Conservation (phyloP, 2,888 invertebrate species). For the Eupithecia centaureata region DNA sequence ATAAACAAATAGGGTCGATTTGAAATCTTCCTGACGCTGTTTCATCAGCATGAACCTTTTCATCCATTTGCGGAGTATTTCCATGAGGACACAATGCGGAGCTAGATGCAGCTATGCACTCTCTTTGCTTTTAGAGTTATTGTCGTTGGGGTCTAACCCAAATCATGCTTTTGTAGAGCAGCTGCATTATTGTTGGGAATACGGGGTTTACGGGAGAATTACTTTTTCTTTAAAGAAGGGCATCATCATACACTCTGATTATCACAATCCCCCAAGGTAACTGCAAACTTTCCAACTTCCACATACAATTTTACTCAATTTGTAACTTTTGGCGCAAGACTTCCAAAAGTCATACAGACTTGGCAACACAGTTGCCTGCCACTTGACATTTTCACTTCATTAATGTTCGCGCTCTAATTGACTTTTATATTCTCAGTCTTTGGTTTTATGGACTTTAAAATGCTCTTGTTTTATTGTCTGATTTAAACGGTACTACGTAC, state of each 20-base stretch:
- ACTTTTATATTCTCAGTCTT: conserved; percentile 33
- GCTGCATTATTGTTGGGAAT: conserved; percentile 30
- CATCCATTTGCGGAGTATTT: conserved; percentile 53
- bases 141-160: conserved; percentile 49
- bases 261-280: conserved; percentile 35
- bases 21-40: conserved; percentile 19
- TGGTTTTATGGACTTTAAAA: conserved; percentile 19
- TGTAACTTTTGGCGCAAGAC: conserved; percentile 39
- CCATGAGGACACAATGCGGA: conserved; percentile 56
- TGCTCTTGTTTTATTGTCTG: conserved; percentile 16
- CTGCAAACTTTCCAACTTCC: conserved; percentile 33
- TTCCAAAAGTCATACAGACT: conserved; percentile 43
- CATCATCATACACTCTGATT: conserved; percentile 31
- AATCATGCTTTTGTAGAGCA: conserved; percentile 43
- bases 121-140: conserved; percentile 69
- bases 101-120: conserved; percentile 60
- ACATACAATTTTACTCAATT: conserved; percentile 43
- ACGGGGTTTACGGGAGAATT: conserved; percentile 16
- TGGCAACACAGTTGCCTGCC: conserved; percentile 40
- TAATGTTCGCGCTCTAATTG: conserved; percentile 38
- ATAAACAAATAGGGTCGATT: conserved; percentile 15
- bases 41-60: conserved; percentile 25
- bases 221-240: conserved; percentile 13
- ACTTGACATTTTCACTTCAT: conserved; percentile 42
- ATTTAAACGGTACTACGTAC: conserved; percentile 21